phyloP scores from a whole-genome alignment of 1,140 invertebrate genomes.

The Orchestia grillus region DNA sequence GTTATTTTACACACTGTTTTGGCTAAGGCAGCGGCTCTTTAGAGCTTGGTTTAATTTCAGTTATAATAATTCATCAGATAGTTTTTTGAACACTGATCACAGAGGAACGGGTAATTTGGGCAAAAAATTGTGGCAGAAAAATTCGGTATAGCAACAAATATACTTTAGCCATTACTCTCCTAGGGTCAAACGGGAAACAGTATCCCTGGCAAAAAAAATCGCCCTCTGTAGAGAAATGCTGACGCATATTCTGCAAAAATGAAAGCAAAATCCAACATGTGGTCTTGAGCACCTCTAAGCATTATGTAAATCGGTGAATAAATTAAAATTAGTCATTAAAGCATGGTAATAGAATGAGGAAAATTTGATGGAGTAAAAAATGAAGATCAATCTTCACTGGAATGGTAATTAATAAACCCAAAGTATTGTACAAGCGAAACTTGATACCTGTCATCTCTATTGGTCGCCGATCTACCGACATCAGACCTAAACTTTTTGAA shows the following conservation, averaged over 20 bases:
- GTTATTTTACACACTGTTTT: neutral
- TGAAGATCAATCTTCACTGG: neutral
- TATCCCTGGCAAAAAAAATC: neutral
- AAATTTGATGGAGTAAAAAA: neutral
- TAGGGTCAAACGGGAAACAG: neutral
- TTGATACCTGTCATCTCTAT: constrained; percentile 44
- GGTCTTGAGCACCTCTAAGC: neutral
- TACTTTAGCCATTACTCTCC: neutral
- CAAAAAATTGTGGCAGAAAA: neutral
- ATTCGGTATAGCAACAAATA: neutral
- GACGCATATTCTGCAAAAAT: neutral
- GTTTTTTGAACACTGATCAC: neutral
- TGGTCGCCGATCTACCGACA: neutral
- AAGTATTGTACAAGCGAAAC: neutral
- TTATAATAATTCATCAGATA: neutral
- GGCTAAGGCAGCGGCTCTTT: neutral
- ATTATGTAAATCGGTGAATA: neutral
- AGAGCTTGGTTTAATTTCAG: neutral
- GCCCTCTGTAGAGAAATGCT: neutral
- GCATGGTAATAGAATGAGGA: neutral
- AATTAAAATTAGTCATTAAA: neutral
- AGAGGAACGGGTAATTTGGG: neutral
- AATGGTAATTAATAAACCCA: neutral
- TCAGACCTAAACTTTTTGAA: constrained; percentile 54
- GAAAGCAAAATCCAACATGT: neutral